Percentiles rank a stretch among this genome's conserved stretches.
Evolutionary conservation across 2,113 vertebrate species (phyloP).

Genomic region (Anoura caudifer): DNA sequence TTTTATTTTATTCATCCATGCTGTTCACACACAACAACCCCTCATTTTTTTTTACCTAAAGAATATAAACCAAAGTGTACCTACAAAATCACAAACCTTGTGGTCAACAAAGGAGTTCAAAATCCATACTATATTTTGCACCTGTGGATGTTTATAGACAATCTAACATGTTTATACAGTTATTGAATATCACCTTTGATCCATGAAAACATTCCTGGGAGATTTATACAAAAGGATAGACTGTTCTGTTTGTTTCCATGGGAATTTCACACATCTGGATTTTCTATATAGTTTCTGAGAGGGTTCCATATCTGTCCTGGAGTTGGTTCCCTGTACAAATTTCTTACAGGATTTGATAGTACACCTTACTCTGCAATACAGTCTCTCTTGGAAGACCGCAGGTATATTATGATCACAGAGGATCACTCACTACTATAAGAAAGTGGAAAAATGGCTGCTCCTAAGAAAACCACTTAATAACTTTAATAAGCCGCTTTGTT

Average conservation of each 20-base stretch:
- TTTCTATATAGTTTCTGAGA: not conserved
- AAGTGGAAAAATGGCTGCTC: not conserved
- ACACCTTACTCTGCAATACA: not conserved
- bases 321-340: not conserved
- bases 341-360: not conserved
- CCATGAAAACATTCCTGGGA: not conserved
- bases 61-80: not conserved
- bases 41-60: not conserved
- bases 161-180: not conserved
- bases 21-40: not conserved
- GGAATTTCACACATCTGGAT: not conserved
- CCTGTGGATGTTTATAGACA: not conserved
- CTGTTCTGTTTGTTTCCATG: not conserved
- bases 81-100: not conserved
- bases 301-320: not conserved
- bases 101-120: not conserved
- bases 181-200: not conserved
- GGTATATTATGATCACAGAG: not conserved
- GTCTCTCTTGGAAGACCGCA: not conserved
- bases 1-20: not conserved
- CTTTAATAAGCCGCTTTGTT: not conserved
- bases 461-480: not conserved
- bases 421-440: not conserved
- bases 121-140: not conserved
- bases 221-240: not conserved